Evolutionary conservation across 2,888 invertebrate species (phyloP).

Genomic region (Drosophila maculinotata): DNA sequence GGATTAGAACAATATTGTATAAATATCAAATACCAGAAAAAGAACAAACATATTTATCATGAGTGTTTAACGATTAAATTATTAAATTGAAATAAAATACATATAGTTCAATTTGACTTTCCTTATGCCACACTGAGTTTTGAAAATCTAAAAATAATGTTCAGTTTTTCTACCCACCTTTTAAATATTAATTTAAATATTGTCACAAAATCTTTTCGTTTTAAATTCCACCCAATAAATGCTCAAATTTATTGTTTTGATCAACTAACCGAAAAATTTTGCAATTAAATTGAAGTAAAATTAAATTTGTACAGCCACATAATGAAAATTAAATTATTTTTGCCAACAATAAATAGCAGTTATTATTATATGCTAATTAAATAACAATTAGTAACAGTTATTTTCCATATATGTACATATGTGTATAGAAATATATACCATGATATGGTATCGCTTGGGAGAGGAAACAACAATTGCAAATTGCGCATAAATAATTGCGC

Average conservation of each 20-base stretch:
- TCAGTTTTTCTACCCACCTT: too few species aligned
- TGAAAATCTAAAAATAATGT: too few species aligned
- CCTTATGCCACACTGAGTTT: too few species aligned
- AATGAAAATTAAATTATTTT: conserved; percentile 43
- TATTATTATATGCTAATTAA: conserved; percentile 67
- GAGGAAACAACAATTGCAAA: conserved; percentile 32
- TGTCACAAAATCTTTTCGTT: background rate
- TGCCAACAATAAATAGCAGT: conserved; percentile 30
- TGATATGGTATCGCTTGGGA: conserved; percentile 30
- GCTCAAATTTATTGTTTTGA: conserved; percentile 1
- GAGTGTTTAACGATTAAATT: too few species aligned
- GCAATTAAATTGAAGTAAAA: conserved; percentile 13
- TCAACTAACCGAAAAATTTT: conserved; percentile 23
- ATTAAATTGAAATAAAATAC: too few species aligned
- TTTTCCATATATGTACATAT: conserved; percentile 9
- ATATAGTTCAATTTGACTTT: too few species aligned
- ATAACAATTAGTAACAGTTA: conserved; percentile 51
- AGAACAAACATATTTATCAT: too few species aligned
- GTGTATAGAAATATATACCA: background rate
- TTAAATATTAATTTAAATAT: too few species aligned
- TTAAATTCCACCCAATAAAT: background rate
- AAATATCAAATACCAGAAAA: too few species aligned
- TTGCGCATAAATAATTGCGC: conserved; percentile 39
- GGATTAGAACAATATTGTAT: too few species aligned
- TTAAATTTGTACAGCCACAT: conserved; percentile 16